Evolutionary conservation across 2,888 invertebrate genomes (phyloP), one percentile per base, ranked within the genome.

Genomic region (Nemotelus nigrinus): DNA sequence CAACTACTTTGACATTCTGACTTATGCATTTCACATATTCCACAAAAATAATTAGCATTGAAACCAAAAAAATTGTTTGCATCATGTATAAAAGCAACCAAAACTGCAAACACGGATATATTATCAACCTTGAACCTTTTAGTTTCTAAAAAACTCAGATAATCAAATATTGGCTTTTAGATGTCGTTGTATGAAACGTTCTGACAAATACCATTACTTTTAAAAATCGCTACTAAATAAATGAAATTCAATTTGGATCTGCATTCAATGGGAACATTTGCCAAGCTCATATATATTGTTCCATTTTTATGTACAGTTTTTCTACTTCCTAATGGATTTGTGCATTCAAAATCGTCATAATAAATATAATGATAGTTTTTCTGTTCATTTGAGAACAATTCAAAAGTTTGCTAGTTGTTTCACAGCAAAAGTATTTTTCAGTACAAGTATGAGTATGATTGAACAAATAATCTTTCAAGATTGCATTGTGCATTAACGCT

Each of bases 21-120:
- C 43, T 63, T 63, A 63, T 63, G 43, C 63, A 63, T 63, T 63
- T 63, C 63, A 43, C 63, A 63, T 43, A 63, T 63, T 63, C 63
- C 8, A 63, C 63, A 63, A 63, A 63, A 63, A 41, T 41, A 63
- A 63, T 63, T 63, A 5, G 41, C 63, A 41, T 41, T 63, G 41
- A 63, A 63, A 43, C 63, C 63, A 39, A 63, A 63, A 3, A 63
- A 43, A 43, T 63, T 63, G 41, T 39, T 63, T 41, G 63, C 63
- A 63, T 63, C 63, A 43, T 63, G 63, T 10, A 63, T 39, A 41
- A 60, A 60, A 3, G 60, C 60, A 60, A 25, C 39, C 3, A 60
- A 63, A 41, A 43, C 39, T 43, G 41, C 63, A 63, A 63, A 44
- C 8, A 41, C 3, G 25, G 0, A 43, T 41, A 43, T 3, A 3